Conservation (phyloP, 1,140 invertebrate species). For the Brachionus calyciflorus region DNA sequence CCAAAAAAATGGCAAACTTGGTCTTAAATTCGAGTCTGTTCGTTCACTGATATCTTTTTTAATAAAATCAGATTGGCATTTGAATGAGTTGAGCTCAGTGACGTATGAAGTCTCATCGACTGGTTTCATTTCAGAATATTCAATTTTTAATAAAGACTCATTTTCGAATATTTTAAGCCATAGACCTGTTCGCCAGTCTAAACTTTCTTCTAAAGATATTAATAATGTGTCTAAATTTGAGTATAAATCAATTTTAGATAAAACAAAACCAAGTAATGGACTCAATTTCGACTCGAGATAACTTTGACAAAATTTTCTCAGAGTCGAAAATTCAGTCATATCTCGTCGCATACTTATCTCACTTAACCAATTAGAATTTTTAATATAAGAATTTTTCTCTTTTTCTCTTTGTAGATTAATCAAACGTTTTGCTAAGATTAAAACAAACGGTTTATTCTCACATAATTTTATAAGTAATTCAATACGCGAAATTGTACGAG, state of each 20-base stretch:
- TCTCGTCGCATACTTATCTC: background rate
- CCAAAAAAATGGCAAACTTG: conserved; percentile 43
- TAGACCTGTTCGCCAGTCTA: background rate
- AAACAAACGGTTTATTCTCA: conserved; percentile 3
- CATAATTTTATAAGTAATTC: background rate
- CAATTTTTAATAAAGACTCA: background rate
- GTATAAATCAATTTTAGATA: conserved; percentile 7
- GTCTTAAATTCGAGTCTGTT: background rate
- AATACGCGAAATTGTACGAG: conserved; percentile 8
- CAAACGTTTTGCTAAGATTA: background rate
- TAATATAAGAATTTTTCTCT: background rate
- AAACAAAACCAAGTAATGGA: conserved; percentile 19
- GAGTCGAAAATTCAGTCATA: background rate
- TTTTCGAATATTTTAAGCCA: conserved; percentile 19
- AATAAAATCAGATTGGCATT: conserved; percentile 28
- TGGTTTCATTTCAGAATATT: conserved; percentile 12
- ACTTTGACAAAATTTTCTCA: background rate
- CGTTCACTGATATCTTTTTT: background rate
- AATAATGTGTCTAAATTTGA: conserved; percentile 14
- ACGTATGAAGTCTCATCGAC: background rate
- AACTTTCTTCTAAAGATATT: background rate
- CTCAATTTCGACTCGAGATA: background rate
- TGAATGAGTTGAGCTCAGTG: background rate
- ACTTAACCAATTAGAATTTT: background rate
- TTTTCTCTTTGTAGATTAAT: conserved; percentile 8